These are phyloP conservation scores for Leptinotarsa lineolata DNA, from an alignment of 1,140 invertebrate species.

Conservation along the genomic window DNA sequence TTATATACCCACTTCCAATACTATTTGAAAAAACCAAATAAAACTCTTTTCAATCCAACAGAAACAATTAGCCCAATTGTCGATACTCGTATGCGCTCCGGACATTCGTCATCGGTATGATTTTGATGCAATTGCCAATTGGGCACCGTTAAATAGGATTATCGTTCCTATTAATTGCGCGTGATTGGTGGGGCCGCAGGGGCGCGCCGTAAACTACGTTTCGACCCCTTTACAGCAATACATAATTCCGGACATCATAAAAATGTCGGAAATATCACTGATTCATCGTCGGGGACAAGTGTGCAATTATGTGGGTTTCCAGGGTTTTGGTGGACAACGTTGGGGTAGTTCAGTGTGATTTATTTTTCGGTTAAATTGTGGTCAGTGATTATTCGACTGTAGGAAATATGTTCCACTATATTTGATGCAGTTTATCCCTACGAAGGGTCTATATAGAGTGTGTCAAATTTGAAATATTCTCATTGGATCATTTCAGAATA, in stretches of 20 bases:
- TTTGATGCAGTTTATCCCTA: too few species aligned
- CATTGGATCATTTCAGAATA: too few species aligned
- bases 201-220: slow-evolving; percentile 39
- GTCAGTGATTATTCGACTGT: background rate
- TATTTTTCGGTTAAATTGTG: background rate
- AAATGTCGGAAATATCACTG: slow-evolving; percentile 37
- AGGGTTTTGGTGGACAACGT: slow-evolving; percentile 1
- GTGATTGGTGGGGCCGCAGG: slow-evolving; percentile 40
- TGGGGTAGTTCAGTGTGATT: slow-evolving; percentile 18
- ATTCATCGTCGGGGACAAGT: slow-evolving; percentile 28
- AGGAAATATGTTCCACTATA: background rate
- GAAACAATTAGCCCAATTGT: background rate
- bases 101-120: slow-evolving; percentile 25
- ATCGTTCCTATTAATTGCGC: slow-evolving; percentile 46
- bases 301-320: slow-evolving; percentile 18
- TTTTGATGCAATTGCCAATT: slow-evolving; percentile 40
- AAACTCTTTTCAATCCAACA: background rate
- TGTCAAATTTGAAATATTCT: too few species aligned
- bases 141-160: slow-evolving; percentile 46
- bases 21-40: too few species aligned
- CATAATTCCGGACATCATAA: slow-evolving; percentile 33
- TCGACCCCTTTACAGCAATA: slow-evolving; percentile 22
- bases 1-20: too few species aligned
- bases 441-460: too few species aligned
- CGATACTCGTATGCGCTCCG: background rate